Base-by-base conservation (phyloP, 2,113 vertebrate species). In the Gallinago jamesoni region DNA sequence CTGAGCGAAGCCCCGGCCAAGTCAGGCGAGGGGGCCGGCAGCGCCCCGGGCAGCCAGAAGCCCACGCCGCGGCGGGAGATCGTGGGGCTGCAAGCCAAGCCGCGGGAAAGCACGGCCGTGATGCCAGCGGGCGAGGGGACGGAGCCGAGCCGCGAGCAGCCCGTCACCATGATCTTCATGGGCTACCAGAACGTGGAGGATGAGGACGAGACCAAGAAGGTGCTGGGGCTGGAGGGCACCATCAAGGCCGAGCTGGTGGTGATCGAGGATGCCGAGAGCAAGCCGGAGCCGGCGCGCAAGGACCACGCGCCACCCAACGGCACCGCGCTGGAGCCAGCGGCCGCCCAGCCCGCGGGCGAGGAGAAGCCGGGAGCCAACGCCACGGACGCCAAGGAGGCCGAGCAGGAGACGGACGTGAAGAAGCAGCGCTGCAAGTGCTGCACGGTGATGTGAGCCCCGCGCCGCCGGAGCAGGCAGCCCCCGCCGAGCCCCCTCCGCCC, bases 101-200 rank as follows among this genome's bases (percentile, higher is more conserved):
- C 98, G 10, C 97, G 96, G 97, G 98, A 98, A 41, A 98, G 95
- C 53, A 88, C 91, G 0, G 68, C 87, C 3, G 95, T 75, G 35
- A 84, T 96, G 93, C 77, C 96, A 0, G 12, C 89, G 0, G 83
- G 98, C 2, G 94, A 95, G 0, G 97, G 97, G 31, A 91, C 70
- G 0, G 98, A 98, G 56, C 97, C 98, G 1, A 98, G 98, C 67
- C 95, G 96, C 2, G 98, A 99, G 64, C 98, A 99, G 41, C 99
- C 99, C 0, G 98, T 99, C 89, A 99, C 99, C 92, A 99, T 99
- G 99, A 99, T 99, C 96, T 99, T 99, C 96, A 99, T 99, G 99
- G 99, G 99, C 22, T 99, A 99, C 97, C 99, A 99, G 98, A 99
- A 97, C 1, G 99, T 99, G 87, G 99, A 99, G 95, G 99, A 99